Base-by-base conservation (phyloP, 2,113 vertebrate genomes). In the Lipophrys pholis region DNA sequence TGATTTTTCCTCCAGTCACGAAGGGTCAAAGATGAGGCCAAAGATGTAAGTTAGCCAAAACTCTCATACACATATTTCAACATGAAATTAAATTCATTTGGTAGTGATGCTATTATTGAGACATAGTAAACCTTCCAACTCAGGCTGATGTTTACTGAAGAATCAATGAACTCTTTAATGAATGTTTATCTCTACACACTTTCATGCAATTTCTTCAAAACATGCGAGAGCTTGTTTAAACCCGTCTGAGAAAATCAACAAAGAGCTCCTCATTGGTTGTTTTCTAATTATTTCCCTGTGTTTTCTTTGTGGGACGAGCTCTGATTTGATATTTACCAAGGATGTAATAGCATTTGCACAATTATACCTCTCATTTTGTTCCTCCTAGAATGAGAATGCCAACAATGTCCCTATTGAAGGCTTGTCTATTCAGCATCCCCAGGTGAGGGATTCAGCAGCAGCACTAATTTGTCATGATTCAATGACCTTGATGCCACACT, bases 1-100 rank as follows among this genome's bases (percentile, higher is more conserved):
- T 89, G 51, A 46, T 81, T 78, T 70, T 67, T 91, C 91, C 89
- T 96, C 65, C 89, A 99, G 97, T 97, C 97, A 82, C 94, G 96
- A 95, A 96, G 97, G 95, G 93, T 98, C 80, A 97, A 93, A 93
- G 94, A 96, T 21, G 93, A 96, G 69, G 80, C 80, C 82, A 78
- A 90, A 86, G 84, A 93, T 57, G 93, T 94, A 91, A 93, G 91
- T 94, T 53, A 70, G 77, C 58, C 45, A 60, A 40, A 73, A 16
- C 52, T 75, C 64, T 73, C 40, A 5, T 63, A 12, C 38, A 56
- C 30, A n/a, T 15, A 56, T 46, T 51, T 46, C 15, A 69, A 62
- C 49, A 72, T 49, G 8, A 30, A 60, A 43, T 30, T 17, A 45
- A 21, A 62, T 51, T 61, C 16, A 12, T 75, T 49, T 59, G 35